Evolutionary conservation across 2,797 vertebrate genomes (phyloP).

Genomic region (Furcifer pardalis): DNA sequence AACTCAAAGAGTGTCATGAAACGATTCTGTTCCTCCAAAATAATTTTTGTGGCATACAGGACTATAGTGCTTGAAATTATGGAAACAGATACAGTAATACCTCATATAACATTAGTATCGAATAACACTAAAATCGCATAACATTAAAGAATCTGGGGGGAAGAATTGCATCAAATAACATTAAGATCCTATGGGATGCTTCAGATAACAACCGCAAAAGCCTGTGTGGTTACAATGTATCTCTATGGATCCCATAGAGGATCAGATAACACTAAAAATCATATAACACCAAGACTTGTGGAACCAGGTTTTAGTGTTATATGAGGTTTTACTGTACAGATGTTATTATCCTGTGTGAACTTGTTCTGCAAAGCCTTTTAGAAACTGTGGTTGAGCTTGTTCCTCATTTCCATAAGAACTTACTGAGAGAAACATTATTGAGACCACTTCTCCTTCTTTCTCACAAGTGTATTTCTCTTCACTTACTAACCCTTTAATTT

Average conservation of each 20-base stretch:
- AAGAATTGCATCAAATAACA: no score
- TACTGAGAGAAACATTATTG: neutral
- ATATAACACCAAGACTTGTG: no score
- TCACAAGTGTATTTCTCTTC: neutral
- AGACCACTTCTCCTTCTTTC: neutral
- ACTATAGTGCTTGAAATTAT: neutral
- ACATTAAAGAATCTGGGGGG: no score
- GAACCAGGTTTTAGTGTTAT: no score
- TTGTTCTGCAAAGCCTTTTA: neutral
- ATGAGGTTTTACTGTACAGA: no score
- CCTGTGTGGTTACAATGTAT: no score
- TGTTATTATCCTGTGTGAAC: neutral
- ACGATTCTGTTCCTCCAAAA: neutral
- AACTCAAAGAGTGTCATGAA: neutral
- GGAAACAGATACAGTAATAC: neutral
- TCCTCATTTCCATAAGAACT: neutral
- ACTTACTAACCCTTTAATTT: fast-evolving
- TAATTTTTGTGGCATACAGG: neutral
- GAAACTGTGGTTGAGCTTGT: neutral
- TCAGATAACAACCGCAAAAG: no score
- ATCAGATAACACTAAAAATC: no score
- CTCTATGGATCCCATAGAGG: no score
- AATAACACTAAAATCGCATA: no score
- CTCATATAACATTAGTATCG: no score
- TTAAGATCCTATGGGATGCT: no score